Percentiles rank a stretch among this genome's conserved stretches.
phyloP scores from a whole-genome alignment of 2,888 invertebrate species.

The Folsomia manolachei region DNA sequence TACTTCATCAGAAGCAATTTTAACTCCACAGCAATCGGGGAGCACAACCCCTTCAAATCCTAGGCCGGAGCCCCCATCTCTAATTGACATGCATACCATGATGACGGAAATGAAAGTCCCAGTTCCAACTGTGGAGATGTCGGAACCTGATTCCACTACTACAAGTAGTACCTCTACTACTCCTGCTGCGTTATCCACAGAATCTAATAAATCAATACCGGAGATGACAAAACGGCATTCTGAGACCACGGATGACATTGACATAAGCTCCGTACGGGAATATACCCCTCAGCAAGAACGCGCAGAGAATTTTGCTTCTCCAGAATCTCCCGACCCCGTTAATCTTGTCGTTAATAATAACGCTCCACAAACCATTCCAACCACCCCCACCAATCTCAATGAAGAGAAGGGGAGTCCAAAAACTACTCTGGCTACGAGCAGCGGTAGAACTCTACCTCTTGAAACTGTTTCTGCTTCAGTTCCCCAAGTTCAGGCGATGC shows the following conservation, averaged over 20 bases:
- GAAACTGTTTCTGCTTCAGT: slow-evolving; percentile 7
- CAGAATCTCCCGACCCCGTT: slow-evolving; percentile 49
- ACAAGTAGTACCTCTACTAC: neutral
- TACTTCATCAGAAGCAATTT: slow-evolving; percentile 9
- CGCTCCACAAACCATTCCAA: slow-evolving; percentile 43
- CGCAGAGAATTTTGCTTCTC: slow-evolving; percentile 30
- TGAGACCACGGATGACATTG: neutral
- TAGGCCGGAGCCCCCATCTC: neutral
- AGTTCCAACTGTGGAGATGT: neutral
- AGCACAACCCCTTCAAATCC: slow-evolving; percentile 9
- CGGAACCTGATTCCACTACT: slow-evolving; percentile 4
- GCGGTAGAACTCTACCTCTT: slow-evolving; percentile 24
- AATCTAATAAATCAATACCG: too few species aligned
- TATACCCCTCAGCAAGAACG: neutral
- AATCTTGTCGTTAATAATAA: slow-evolving; percentile 27
- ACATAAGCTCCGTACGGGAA: neutral
- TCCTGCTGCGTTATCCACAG: neutral
- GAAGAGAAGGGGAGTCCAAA: slow-evolving; percentile 25
- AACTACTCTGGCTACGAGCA: slow-evolving; percentile 27
- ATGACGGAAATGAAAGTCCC: too few species aligned
- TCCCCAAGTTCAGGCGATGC: neutral
- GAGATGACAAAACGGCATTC: neutral
- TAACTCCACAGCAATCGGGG: slow-evolving; percentile 19
- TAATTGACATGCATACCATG: slow-evolving; percentile 4
- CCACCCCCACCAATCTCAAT: slow-evolving; percentile 23